These are phyloP conservation scores for Hetaerina titia DNA, from an alignment of 2,888 invertebrate genomes.

Conservation along the genomic window DNA sequence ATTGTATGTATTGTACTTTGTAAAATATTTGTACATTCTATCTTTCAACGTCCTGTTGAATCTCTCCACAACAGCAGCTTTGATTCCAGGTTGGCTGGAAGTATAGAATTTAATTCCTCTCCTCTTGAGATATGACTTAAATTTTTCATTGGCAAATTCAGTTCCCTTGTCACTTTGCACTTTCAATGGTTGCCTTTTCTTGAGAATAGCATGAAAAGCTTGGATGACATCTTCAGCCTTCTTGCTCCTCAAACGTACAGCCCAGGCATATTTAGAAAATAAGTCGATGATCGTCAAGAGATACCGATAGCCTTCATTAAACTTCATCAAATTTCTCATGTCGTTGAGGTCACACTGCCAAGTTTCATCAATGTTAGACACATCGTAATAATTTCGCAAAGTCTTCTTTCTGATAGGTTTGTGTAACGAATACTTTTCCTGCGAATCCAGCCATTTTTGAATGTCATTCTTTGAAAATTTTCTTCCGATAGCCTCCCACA, in stretches of 20 bases:
- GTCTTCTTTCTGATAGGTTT: constrained; percentile 73
- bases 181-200: constrained; percentile 74
- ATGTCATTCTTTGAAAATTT: background rate
- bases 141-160: too few relatives aligned
- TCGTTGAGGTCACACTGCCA: constrained; percentile 42
- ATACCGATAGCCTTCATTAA: too few relatives aligned
- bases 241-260: background rate
- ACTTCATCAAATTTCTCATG: background rate
- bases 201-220: constrained; percentile 24
- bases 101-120: too few relatives aligned
- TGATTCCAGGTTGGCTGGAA: too few relatives aligned
- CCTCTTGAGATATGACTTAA: too few relatives aligned
- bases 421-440: constrained; percentile 70
- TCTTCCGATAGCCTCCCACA: background rate
- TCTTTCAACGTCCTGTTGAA: too few relatives aligned
- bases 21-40: too few relatives aligned
- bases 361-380: constrained; percentile 1
- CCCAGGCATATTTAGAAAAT: constrained; percentile 47
- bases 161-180: constrained; percentile 73
- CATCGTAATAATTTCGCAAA: constrained; percentile 73
- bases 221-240: background rate
- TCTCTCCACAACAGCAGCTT: too few relatives aligned
- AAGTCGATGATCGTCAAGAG: constrained; percentile 14
- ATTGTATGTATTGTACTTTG: constrained; percentile 70
- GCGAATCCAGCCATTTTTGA: background rate